Conservation (phyloP, 2,888 invertebrate species). For the Dione juno region DNA sequence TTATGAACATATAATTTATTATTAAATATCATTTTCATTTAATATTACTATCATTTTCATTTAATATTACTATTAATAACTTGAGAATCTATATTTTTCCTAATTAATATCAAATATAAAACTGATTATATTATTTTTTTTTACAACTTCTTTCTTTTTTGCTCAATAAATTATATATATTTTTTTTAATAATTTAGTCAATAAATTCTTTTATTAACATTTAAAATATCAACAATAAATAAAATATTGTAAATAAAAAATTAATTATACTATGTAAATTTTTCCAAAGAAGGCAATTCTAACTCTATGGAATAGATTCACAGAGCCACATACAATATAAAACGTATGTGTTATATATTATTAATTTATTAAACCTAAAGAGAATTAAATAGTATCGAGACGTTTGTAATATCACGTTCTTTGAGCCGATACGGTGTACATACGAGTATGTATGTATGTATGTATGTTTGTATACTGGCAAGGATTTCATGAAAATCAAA, state of each 20-base stretch:
- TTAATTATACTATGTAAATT: neutral
- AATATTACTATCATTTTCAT: slow-evolving; percentile 7
- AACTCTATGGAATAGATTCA: neutral
- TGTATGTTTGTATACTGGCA: slow-evolving; percentile 28
- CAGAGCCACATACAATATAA: neutral
- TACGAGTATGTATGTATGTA: neutral
- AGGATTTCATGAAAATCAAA: slow-evolving; percentile 27
- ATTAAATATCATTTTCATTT: too few relatives aligned
- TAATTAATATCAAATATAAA: slow-evolving; percentile 19
- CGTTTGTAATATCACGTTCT: slow-evolving; percentile 47
- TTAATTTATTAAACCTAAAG: slow-evolving; percentile 17
- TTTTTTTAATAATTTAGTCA: slow-evolving; percentile 4
- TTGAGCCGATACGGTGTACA: slow-evolving; percentile 37
- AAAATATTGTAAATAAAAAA: slow-evolving; percentile 27
- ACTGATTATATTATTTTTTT: slow-evolving; percentile 1
- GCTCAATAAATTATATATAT: slow-evolving; percentile 13
- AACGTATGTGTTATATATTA: slow-evolving; percentile 4
- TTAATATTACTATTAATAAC: neutral
- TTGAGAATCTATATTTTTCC: slow-evolving; percentile 16
- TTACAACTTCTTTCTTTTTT: neutral
- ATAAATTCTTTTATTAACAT: slow-evolving; percentile 25
- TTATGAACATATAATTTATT: neutral
- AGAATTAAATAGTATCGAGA: slow-evolving; percentile 25
- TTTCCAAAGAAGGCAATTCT: slow-evolving; percentile 9
- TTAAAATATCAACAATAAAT: slow-evolving; percentile 31